Conservation (phyloP, 2,888 invertebrate genomes). For the Pristionchus fissidentatus region DNA sequence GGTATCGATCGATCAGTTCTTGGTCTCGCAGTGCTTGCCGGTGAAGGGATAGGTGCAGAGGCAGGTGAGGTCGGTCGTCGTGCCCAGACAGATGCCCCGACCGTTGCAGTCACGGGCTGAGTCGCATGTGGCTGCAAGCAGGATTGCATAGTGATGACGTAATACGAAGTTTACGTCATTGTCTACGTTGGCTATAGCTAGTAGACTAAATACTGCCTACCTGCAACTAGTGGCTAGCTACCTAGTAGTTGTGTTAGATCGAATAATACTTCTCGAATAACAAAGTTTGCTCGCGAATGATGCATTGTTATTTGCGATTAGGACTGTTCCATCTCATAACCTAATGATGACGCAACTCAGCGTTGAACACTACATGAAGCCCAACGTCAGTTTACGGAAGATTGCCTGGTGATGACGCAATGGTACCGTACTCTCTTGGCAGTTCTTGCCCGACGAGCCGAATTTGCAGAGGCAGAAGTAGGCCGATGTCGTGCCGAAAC, state of each 20-base stretch:
- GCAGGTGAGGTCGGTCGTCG: slow-evolving; percentile 64
- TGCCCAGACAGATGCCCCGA: slow-evolving; percentile 70
- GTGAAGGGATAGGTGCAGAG: slow-evolving; percentile 66
- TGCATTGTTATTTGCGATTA: too few species aligned
- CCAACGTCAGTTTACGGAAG: slow-evolving; percentile 66
- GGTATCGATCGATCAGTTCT: slow-evolving; percentile 49
- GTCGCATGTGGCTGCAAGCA: slow-evolving; percentile 67
- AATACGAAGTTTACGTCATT: not conserved
- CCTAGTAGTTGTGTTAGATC: too few species aligned
- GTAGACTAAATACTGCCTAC: too few species aligned
- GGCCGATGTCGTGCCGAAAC: slow-evolving; percentile 65
- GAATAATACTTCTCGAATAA: too few species aligned
- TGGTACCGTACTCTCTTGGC: slow-evolving; percentile 68
- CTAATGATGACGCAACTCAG: too few species aligned
- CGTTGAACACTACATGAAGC: too few species aligned
- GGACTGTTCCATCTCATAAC: too few species aligned
- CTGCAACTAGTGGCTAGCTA: not conserved
- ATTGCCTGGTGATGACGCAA: not conserved
- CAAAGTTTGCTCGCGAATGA: too few species aligned
- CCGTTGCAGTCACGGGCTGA: slow-evolving; percentile 71
- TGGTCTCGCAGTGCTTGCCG: slow-evolving; percentile 65
- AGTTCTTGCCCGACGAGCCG: slow-evolving; percentile 67
- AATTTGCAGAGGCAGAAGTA: slow-evolving; percentile 69
- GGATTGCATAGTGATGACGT: not conserved
- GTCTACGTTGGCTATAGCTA: too few species aligned